Evolutionary conservation across 2,113 vertebrate genomes (phyloP).

Genomic region (Ptychochromis oligacanthus): DNA sequence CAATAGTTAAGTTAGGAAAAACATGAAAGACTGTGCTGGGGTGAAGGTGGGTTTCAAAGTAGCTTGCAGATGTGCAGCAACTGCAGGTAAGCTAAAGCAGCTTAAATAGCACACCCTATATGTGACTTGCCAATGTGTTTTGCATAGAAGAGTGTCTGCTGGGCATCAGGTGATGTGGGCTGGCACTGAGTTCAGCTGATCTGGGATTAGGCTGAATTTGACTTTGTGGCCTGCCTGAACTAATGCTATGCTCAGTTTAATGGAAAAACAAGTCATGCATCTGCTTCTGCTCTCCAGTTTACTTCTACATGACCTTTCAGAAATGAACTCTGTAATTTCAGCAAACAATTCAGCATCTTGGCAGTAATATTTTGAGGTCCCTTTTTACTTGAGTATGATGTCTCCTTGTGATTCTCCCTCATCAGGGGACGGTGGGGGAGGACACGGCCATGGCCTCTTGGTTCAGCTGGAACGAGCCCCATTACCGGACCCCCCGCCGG

Average conservation of each 20-base stretch:
- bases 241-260: not conserved
- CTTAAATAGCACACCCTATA: not conserved
- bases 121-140: not conserved
- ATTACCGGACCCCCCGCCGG: slow-evolving; percentile 78
- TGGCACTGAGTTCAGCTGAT: not conserved
- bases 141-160: not conserved
- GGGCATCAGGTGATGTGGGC: not conserved
- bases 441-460: slow-evolving; percentile 84
- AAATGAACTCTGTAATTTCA: not conserved
- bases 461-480: slow-evolving; percentile 88
- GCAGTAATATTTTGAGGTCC: not conserved
- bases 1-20: no score
- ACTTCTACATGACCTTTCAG: not conserved
- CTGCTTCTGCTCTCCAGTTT: not conserved
- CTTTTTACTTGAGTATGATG: not conserved
- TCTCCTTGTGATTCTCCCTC: not conserved
- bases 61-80: not conserved
- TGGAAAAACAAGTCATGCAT: not conserved
- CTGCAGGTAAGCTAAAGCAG: not conserved
- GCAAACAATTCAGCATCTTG: not conserved
- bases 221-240: not conserved
- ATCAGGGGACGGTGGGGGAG: slow-evolving; percentile 4
- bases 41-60: not conserved
- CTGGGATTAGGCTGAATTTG: not conserved
- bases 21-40: no score